These are phyloP conservation scores for Notolepis coatsorum DNA, from an alignment of 2,797 vertebrate species.

Conservation along the genomic window DNA sequence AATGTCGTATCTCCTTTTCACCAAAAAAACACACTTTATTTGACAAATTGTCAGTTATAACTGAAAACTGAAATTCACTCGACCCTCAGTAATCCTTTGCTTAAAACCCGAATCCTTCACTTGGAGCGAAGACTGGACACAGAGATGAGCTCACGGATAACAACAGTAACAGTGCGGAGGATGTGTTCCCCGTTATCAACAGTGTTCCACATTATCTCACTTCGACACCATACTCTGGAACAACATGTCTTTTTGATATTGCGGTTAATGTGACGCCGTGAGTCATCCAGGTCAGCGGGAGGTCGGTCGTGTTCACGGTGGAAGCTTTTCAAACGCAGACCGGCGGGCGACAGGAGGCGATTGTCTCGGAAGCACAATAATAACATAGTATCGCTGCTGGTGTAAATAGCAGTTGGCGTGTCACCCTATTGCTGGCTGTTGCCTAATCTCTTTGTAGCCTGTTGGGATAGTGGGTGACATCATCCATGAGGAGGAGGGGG, in stretches of 20 bases:
- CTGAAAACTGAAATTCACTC: too few species aligned
- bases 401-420: conserved; percentile 1
- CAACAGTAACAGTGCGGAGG: background rate
- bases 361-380: conserved; percentile 37
- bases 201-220: background rate
- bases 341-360: conserved; percentile 13
- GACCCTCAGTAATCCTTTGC: too few species aligned
- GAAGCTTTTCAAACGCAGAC: background rate
- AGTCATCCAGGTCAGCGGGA: background rate
- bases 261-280: background rate
- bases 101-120: too few species aligned
- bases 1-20: too few species aligned
- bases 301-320: background rate
- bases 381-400: conserved; percentile 35
- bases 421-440: conserved; percentile 28
- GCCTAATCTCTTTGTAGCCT: conserved; percentile 25
- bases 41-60: too few species aligned
- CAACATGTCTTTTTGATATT: background rate
- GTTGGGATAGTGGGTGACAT: conserved; percentile 31
- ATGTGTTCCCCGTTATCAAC: background rate
- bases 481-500: background rate
- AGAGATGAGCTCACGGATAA: background rate
- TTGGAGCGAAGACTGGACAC: too few species aligned
- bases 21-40: too few species aligned
- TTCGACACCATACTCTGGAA: background rate